Conservation (phyloP, 2,113 vertebrate genomes). For the Chamaetylas fuelleborni region DNA sequence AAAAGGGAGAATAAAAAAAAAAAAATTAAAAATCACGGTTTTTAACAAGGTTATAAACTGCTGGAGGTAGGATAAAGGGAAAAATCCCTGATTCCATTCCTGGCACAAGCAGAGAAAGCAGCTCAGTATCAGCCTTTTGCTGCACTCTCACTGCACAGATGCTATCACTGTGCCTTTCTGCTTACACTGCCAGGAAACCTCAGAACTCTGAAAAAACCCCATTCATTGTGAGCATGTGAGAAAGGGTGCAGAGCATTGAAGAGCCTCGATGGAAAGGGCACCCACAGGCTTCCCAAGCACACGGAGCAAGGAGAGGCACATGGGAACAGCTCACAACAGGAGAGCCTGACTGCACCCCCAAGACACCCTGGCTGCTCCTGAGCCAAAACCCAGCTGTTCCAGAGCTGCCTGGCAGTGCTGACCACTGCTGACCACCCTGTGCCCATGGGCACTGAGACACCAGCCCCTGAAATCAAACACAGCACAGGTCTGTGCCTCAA, state of each 20-base stretch:
- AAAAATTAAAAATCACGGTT: background rate
- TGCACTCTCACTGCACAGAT: background rate
- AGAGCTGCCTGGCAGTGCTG: background rate
- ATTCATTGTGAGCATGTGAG: background rate
- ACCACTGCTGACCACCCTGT: background rate
- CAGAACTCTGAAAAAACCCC: background rate
- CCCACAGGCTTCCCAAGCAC: background rate
- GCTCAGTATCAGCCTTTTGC: background rate
- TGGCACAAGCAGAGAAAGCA: background rate
- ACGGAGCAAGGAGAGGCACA: fast-evolving
- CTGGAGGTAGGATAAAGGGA: background rate
- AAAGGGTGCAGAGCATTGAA: background rate
- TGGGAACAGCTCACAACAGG: fast-evolving
- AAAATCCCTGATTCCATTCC: background rate
- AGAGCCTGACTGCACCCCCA: background rate
- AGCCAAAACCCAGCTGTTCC: background rate
- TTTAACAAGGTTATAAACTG: background rate
- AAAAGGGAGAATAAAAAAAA: background rate
- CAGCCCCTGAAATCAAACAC: background rate
- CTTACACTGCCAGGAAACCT: background rate
- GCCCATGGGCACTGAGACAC: background rate
- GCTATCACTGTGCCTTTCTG: background rate
- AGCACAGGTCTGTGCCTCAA: background rate
- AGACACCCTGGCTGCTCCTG: background rate
- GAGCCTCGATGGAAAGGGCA: fast-evolving